Conservation (phyloP, 2,113 vertebrate genomes). For the Trichomycterus rosablanca region DNA sequence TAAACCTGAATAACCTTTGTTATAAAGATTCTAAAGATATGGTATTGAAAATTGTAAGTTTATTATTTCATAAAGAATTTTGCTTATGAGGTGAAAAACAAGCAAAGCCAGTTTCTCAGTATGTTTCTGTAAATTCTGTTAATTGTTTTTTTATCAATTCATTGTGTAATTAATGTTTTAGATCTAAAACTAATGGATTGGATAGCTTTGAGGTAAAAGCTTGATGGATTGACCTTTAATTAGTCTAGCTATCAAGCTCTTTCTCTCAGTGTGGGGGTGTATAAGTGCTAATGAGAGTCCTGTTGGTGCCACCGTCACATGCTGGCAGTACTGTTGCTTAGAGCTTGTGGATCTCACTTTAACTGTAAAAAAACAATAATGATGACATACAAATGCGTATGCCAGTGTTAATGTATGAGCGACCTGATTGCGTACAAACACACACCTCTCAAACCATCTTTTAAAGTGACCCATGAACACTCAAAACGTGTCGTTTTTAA, state of each 20-base stretch:
- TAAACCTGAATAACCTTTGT: too few relatives aligned
- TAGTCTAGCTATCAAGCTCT: background rate
- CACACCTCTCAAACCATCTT: too few relatives aligned
- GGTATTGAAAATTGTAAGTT: too few relatives aligned
- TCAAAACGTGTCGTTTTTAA: too few relatives aligned
- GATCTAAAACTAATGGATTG: background rate
- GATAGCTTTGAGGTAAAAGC: background rate
- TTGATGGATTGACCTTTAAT: conserved; percentile 8
- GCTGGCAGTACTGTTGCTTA: conserved; percentile 8
- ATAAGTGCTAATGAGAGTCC: conserved; percentile 18
- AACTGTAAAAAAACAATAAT: conserved; percentile 48
- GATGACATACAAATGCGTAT: conserved; percentile 44
- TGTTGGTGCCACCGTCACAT: conserved; percentile 23
- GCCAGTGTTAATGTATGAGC: background rate
- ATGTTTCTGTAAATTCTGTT: too few relatives aligned
- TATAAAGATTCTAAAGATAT: too few relatives aligned
- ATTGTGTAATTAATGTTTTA: background rate
- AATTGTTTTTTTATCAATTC: background rate
- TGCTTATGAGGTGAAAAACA: too few relatives aligned
- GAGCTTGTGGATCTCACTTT: conserved; percentile 38
- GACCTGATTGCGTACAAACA: too few relatives aligned
- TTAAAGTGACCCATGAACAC: too few relatives aligned
- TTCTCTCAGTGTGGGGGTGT: conserved; percentile 28
- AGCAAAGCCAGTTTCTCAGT: too few relatives aligned
- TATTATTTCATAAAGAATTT: too few relatives aligned